phyloP scores from a whole-genome alignment of 2,888 invertebrate genomes.

The Ormia ochracea region DNA sequence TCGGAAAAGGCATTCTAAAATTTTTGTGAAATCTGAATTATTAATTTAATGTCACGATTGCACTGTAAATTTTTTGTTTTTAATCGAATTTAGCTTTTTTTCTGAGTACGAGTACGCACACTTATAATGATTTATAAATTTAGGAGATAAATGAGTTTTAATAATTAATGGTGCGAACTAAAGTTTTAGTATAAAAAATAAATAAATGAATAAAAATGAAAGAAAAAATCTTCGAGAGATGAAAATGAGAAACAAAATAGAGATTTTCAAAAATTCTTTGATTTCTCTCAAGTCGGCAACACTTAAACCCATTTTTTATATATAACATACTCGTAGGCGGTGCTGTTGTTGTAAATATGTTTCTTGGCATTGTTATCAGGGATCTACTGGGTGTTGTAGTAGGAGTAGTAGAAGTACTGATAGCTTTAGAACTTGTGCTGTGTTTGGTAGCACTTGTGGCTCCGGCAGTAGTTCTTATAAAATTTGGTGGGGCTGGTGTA shows the following conservation, averaged over 20 bases:
- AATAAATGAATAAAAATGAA: background rate
- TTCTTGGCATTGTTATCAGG: slow-evolving; percentile 30
- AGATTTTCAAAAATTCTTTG: background rate
- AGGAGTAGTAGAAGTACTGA: background rate
- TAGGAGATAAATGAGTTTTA: background rate
- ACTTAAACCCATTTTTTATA: slow-evolving; percentile 10
- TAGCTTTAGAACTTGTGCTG: background rate
- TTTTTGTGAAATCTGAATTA: background rate
- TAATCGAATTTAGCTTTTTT: slow-evolving; percentile 18
- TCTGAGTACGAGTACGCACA: slow-evolving; percentile 16
- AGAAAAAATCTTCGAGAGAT: slow-evolving; percentile 34
- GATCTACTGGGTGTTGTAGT: slow-evolving; percentile 21
- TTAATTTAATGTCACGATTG: background rate
- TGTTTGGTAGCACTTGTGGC: background rate
- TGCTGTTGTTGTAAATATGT: slow-evolving; percentile 35
- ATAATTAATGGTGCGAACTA: background rate
- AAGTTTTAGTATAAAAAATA: slow-evolving; percentile 14
- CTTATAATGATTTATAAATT: too few relatives aligned
- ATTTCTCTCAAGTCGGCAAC: background rate
- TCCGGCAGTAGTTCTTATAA: slow-evolving; percentile 54
- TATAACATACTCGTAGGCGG: slow-evolving; percentile 62
- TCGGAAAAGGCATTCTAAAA: too few relatives aligned
- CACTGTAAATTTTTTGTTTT: slow-evolving; percentile 51
- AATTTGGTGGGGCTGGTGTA: slow-evolving; percentile 63
- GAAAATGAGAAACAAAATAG: background rate